Evolutionary conservation across 2,113 vertebrate species (phyloP).

Genomic region (Labeo catla): DNA sequence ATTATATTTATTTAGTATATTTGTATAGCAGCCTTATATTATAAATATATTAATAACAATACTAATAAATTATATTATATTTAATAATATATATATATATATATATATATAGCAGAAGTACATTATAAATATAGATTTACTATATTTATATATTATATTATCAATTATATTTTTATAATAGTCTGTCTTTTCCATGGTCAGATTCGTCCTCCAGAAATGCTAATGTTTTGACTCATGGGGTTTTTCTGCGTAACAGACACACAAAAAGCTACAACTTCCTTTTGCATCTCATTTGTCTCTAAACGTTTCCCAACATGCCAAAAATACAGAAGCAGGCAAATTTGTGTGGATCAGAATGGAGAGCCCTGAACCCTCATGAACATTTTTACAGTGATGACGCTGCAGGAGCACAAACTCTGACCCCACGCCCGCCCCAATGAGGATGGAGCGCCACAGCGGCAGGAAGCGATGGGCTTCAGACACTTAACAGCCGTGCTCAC

Average conservation of each 20-base stretch:
- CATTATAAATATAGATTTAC: background rate
- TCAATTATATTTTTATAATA: background rate
- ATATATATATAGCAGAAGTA: background rate
- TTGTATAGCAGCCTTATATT: no score
- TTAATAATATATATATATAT: no score
- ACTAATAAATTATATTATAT: no score
- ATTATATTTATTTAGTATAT: no score
- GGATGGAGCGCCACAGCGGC: background rate
- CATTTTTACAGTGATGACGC: background rate
- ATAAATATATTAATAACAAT: no score
- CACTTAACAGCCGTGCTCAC: background rate
- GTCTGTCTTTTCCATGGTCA: no score
- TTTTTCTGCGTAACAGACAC: background rate
- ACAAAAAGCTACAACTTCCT: background rate
- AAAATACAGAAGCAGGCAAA: background rate
- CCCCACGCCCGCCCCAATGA: background rate
- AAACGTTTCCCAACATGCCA: background rate
- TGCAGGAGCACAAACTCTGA: background rate
- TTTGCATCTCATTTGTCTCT: slow-evolving; percentile 19
- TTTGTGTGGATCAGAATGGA: background rate
- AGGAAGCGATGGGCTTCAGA: slow-evolving; percentile 23
- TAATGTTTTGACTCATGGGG: background rate
- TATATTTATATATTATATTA: background rate
- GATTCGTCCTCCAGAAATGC: background rate
- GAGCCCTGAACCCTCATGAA: background rate